Evolutionary conservation across 1,140 invertebrate genomes (phyloP).

Genomic region (Arion vulgaris): DNA sequence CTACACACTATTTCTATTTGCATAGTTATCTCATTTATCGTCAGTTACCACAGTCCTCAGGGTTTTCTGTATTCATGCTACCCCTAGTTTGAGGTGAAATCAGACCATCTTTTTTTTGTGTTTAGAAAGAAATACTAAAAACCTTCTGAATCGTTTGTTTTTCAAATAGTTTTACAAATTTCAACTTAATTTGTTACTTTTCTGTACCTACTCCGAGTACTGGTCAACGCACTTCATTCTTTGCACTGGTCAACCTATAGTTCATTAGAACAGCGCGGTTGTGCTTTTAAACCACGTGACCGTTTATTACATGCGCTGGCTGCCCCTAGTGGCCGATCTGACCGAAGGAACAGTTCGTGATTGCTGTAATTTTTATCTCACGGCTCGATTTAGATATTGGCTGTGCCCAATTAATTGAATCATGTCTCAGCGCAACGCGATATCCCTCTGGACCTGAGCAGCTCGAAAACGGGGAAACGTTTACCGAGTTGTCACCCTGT

Average conservation of each 20-base stretch:
- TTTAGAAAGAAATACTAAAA: too few relatives aligned
- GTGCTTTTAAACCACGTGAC: background rate
- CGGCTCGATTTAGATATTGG: constrained; percentile 11
- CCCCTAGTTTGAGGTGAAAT: too few relatives aligned
- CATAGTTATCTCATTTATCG: too few relatives aligned
- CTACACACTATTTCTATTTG: too few relatives aligned
- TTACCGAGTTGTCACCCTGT: background rate
- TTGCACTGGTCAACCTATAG: background rate
- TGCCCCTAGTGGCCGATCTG: constrained; percentile 3
- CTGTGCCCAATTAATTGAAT: constrained; percentile 13
- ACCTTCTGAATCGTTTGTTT: too few relatives aligned
- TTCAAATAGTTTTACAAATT: too few relatives aligned
- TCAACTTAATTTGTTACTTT: too few relatives aligned
- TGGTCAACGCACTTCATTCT: too few relatives aligned
- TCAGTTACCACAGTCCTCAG: too few relatives aligned
- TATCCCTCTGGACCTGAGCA: background rate
- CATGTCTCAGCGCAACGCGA: constrained; percentile 7
- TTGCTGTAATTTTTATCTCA: constrained; percentile 19
- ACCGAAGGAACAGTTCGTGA: background rate
- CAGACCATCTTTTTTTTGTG: too few relatives aligned
- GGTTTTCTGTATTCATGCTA: too few relatives aligned
- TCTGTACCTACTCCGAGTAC: too few relatives aligned
- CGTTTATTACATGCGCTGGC: background rate
- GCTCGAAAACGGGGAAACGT: background rate
- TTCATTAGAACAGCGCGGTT: background rate